Evolutionary conservation across 2,888 invertebrate species (phyloP).

Genomic region (Cynaeus angustus): DNA sequence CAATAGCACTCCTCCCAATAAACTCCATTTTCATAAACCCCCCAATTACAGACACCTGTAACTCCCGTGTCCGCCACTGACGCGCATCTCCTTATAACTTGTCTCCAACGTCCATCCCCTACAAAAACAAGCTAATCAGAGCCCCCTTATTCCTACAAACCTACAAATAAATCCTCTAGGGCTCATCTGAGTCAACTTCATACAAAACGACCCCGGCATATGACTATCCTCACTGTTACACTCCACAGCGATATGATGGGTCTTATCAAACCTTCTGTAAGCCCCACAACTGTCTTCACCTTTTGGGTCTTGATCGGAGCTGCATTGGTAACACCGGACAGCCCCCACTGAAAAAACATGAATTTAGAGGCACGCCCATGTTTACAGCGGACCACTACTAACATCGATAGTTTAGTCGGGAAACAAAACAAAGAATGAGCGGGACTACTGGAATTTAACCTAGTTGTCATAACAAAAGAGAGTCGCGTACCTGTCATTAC

Average conservation of each 20-base stretch:
- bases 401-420: neutral
- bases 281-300: constrained; percentile 93
- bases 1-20: constrained; percentile 99
- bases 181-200: constrained; percentile 95
- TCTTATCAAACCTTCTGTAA: constrained; percentile 87
- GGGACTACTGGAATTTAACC: constrained; percentile 42
- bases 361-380: constrained; percentile 33
- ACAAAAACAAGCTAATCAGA: constrained; percentile 56
- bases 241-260: constrained; percentile 91
- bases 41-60: constrained; percentile 97
- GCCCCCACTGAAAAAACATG: constrained; percentile 68
- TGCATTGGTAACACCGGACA: constrained; percentile 95
- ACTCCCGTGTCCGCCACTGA: constrained; percentile 93
- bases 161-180: constrained; percentile 95
- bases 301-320: constrained; percentile 87
- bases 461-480: constrained; percentile 31
- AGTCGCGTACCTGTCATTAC: constrained; percentile 22
- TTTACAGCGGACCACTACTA: constrained; percentile 10
- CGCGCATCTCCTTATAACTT: constrained; percentile 91
- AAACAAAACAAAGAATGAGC: neutral
- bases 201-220: constrained; percentile 96
- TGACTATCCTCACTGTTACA: constrained; percentile 95
- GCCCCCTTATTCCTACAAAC: neutral
- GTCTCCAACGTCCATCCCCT: constrained; percentile 97
- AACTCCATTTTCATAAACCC: constrained; percentile 93